Conservation (phyloP, 2,113 vertebrate genomes). For the Rhinoptilus africanus region DNA sequence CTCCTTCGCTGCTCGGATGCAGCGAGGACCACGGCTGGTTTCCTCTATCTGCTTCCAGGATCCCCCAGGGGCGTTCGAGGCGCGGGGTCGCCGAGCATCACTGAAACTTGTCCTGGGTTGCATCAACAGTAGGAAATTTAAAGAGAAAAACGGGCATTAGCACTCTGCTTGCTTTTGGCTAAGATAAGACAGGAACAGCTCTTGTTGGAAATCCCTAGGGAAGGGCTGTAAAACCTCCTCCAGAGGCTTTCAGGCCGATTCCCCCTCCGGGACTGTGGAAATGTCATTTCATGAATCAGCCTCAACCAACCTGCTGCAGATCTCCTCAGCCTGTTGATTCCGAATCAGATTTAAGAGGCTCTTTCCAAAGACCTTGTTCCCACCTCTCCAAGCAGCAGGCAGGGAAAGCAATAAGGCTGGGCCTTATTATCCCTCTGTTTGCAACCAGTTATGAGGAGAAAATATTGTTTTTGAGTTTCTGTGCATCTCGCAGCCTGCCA, state of each 20-base stretch:
- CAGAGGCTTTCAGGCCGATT: not conserved
- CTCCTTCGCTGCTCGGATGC: not conserved
- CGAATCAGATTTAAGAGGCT: rapidly evolving
- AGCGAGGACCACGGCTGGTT: not conserved
- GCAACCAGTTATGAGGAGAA: not conserved
- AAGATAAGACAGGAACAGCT: not conserved
- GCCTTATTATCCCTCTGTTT: not conserved
- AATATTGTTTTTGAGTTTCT: rapidly evolving
- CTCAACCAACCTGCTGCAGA: not conserved
- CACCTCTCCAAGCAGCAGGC: not conserved
- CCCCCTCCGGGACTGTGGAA: rapidly evolving
- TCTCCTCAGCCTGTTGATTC: not conserved
- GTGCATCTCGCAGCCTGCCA: not conserved
- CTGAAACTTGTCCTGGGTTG: not conserved
- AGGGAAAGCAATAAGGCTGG: not conserved
- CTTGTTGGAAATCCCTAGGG: not conserved
- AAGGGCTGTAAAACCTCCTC: not conserved
- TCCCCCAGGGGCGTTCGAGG: rapidly evolving
- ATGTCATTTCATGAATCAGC: rapidly evolving
- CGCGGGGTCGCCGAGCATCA: rapidly evolving
- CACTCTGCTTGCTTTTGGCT: not conserved
- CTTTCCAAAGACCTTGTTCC: not conserved
- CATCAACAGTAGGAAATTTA: not conserved
- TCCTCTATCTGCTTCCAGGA: not conserved
- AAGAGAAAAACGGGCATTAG: rapidly evolving